Evolutionary conservation across 1,140 invertebrate species (phyloP).

Genomic region (Caenorhabditis remanei): DNA sequence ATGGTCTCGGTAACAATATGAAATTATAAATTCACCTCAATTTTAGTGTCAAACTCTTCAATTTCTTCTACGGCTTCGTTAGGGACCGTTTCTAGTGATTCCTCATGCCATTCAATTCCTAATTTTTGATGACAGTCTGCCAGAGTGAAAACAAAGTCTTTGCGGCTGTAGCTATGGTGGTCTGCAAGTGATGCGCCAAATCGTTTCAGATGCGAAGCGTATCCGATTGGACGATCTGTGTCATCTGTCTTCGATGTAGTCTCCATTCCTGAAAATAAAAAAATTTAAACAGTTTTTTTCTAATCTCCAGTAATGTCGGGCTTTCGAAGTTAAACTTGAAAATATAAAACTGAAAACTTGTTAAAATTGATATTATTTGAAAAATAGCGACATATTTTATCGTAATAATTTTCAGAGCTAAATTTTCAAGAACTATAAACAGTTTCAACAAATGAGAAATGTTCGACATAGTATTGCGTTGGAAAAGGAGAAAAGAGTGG

Average conservation of each 20-base stretch:
- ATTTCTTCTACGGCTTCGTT: conserved; percentile 8
- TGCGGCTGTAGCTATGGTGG: not conserved
- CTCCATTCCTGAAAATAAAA: conserved; percentile 8
- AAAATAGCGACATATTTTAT: no score
- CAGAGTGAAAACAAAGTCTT: not conserved
- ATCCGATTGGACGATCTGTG: not conserved
- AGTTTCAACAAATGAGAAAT: conserved; percentile 1
- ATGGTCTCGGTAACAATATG: no score
- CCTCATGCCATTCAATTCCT: not conserved
- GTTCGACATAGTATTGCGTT: conserved; percentile 24
- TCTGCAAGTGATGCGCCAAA: conserved; percentile 1
- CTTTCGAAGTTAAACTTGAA: no score
- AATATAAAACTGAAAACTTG: no score
- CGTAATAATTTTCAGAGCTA: not conserved
- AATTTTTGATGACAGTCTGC: not conserved
- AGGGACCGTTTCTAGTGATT: not conserved
- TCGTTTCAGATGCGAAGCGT: not conserved
- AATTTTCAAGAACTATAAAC: conserved; percentile 14
- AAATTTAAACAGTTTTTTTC: no score
- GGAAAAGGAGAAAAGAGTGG: conserved; percentile 48
- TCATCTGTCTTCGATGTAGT: no score
- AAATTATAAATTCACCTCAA: not conserved
- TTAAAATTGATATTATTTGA: no score
- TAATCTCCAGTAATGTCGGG: no score
- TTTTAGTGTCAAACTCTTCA: not conserved